A percentile compares a stretch with the other conserved stretches of the same genome.
phyloP scores from a whole-genome alignment of 2,113 vertebrate species.

The Periophthalmus modestus region DNA sequence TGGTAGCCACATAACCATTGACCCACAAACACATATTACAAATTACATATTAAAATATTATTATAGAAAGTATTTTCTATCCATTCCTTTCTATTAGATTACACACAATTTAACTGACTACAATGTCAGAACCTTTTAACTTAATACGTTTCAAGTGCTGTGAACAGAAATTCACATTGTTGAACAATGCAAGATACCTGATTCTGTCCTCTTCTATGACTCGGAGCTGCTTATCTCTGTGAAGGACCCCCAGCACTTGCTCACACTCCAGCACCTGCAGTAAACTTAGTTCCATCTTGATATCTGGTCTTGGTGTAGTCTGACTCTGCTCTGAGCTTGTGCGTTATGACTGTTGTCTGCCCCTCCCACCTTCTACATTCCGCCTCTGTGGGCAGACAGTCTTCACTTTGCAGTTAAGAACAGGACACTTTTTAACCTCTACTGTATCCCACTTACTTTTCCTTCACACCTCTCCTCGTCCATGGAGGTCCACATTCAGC shows the following conservation, averaged over 20 bases:
- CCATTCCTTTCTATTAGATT: no score
- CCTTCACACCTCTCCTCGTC: no score
- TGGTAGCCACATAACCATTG: no score
- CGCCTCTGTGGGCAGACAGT: conserved; percentile 6
- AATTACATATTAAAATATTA: no score
- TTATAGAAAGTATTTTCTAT: no score
- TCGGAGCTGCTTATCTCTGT: conserved; percentile 83
- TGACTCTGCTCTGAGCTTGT: conserved; percentile 9
- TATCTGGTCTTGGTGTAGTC: conserved; percentile 17
- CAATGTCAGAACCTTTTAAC: no score
- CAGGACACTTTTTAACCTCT: no score
- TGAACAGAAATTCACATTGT: not conserved
- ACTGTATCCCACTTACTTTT: no score
- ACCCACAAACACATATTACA: no score
- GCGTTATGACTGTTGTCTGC: conserved; percentile 9
- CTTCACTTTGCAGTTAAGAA: no score
- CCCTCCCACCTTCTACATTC: conserved; percentile 14
- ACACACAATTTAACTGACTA: no score
- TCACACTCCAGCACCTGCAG: conserved; percentile 83
- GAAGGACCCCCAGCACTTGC: conserved; percentile 85
- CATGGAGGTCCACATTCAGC: no score
- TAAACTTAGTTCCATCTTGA: conserved; percentile 73
- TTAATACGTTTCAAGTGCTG: not conserved
- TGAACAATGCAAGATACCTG: conserved; percentile 72
- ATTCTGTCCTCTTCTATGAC: conserved; percentile 84